Evolutionary conservation across 2,888 invertebrate species (phyloP), one percentile per base, ranked within the genome.

Genomic region (Drymonia ruficornis): DNA sequence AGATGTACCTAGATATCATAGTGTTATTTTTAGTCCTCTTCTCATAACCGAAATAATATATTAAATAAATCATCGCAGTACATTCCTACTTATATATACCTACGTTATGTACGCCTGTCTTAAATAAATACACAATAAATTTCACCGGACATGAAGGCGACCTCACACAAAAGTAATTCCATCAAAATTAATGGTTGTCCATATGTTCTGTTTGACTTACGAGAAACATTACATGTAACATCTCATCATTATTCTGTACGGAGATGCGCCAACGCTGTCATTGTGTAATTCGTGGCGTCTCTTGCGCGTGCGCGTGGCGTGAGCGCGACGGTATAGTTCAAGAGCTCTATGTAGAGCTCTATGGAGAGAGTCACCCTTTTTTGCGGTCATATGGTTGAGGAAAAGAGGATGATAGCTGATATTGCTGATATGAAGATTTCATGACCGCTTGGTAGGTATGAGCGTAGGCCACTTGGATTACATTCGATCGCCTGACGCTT

Each of bases 221-320:
- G 66, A 67, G 63, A 69, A 72, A 74, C 74, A 78, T 76, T 76
- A 70, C 72, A 67, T 65, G 73, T 63, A 61, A 65, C 57, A 58
- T 66, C 81, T 78, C 78, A 78, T 84, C 74, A 83, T 78, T 80
- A 85, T 83, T 80, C 78, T 63, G 67, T 70, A 57, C 70, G 69
- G 61, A 74, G 76, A 72, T 75, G 77, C 70, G 70, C 69, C 74
- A 64, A 71, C 70, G 67, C 75, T 84, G 82, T 84, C 84, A 76
- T 82, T 81, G 78, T 80, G 72, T 54, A 53, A 53, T 49, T 42
- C 60, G 63, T 57, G 51, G 63, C 57, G 59, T 54, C 53, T 59
- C 60, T 69, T 63, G 47, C 19, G 60, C 59, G 53, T 49, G 49
- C 43, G 58, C 68, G 69, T 56, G 48, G 56, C 56, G 49, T 42